phyloP scores from a whole-genome alignment of 2,888 invertebrate species.

The Cremastinae sp. region DNA sequence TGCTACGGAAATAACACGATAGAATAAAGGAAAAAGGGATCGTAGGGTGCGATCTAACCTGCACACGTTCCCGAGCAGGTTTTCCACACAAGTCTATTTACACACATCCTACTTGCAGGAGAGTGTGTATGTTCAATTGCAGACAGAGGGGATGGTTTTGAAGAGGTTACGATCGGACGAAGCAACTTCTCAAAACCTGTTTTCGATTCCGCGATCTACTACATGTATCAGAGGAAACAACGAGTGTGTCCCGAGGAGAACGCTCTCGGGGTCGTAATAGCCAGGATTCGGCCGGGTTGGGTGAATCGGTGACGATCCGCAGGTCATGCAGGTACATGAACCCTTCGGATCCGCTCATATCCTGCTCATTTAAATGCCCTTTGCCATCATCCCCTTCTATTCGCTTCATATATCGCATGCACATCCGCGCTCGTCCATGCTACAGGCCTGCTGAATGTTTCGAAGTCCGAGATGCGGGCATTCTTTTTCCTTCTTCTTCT shows the following conservation, averaged over 20 bases:
- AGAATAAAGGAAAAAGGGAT: conserved; percentile 12
- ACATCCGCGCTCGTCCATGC: no score
- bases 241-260: conserved; percentile 26
- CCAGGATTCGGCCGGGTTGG: conserved; percentile 56
- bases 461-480: conserved; percentile 44
- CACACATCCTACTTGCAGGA: not conserved
- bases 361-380: conserved; percentile 73
- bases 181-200: conserved; percentile 69
- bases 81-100: conserved; percentile 32
- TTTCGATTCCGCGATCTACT: conserved; percentile 44
- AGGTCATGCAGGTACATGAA: conserved; percentile 78
- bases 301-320: conserved; percentile 69
- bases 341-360: conserved; percentile 67
- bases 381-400: conserved; percentile 35
- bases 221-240: not conserved
- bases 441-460: not conserved
- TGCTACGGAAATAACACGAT: conserved; percentile 17
- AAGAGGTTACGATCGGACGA: no score
- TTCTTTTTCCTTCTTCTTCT: conserved; percentile 19
- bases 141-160: conserved; percentile 10
- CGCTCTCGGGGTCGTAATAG: conserved; percentile 68
- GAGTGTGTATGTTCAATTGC: not conserved
- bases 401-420: not conserved
- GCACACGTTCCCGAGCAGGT: conserved; percentile 59
- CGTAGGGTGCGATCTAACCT: conserved; percentile 58